Evolutionary conservation across 2,888 invertebrate species (phyloP).

Genomic region (Dexiosoma caninum): DNA sequence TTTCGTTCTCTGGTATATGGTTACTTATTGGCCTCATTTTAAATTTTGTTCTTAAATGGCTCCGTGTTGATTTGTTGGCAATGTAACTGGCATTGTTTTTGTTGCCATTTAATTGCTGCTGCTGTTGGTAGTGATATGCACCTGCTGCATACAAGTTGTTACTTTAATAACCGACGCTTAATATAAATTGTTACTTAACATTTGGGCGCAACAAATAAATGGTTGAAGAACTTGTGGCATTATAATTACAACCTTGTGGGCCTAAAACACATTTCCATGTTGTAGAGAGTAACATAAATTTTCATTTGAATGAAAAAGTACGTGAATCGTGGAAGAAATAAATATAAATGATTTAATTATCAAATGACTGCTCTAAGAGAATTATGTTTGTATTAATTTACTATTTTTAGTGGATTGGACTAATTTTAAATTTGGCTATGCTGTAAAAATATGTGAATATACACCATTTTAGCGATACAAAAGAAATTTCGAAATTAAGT

Average conservation of each 20-base stretch:
- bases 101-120: neutral
- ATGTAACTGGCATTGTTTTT: slow-evolving; percentile 14
- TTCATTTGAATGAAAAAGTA: too few relatives aligned
- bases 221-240: slow-evolving; percentile 27
- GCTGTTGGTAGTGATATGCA: neutral
- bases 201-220: slow-evolving; percentile 12
- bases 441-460: too few relatives aligned
- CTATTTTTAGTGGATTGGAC: too few relatives aligned
- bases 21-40: slow-evolving; percentile 44
- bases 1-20: neutral
- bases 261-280: neutral
- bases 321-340: too few relatives aligned
- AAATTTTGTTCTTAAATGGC: slow-evolving; percentile 13
- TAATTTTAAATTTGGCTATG: too few relatives aligned
- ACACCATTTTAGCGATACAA: too few relatives aligned
- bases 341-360: too few relatives aligned
- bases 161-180: slow-evolving; percentile 29
- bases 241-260: slow-evolving; percentile 26
- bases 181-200: slow-evolving; percentile 46
- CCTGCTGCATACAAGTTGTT: slow-evolving; percentile 29
- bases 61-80: neutral
- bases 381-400: too few relatives aligned
- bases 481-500: too few relatives aligned
- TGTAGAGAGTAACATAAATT: too few relatives aligned
- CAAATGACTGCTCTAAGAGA: too few relatives aligned